These are phyloP conservation scores for Bombylius discolor DNA, from an alignment of 2,888 invertebrate species.

Conservation along the genomic window DNA sequence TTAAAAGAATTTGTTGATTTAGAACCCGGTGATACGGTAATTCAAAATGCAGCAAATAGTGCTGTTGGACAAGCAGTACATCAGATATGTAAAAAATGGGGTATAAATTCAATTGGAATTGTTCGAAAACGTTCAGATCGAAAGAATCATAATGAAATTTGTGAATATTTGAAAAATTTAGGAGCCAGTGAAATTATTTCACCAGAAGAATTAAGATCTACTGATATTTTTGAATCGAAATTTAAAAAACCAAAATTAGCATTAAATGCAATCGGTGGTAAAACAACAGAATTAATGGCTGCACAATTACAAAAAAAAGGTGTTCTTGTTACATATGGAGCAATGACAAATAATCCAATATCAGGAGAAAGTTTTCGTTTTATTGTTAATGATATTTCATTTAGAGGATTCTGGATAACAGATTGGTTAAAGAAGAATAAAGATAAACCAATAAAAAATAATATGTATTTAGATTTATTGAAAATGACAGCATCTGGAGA, in stretches of 20 bases:
- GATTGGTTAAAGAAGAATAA: conserved; percentile 60
- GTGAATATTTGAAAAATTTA: conserved; percentile 46
- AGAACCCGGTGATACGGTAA: conserved; percentile 68
- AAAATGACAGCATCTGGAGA: conserved; percentile 55
- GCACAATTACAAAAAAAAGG: conserved; percentile 59
- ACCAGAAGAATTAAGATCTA: conserved; percentile 59
- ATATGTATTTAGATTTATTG: conserved; percentile 67
- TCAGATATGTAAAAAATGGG: conserved; percentile 69
- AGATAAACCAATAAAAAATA: conserved; percentile 41
- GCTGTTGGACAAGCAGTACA: conserved; percentile 89
- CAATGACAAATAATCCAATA: conserved; percentile 82
- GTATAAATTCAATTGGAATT: conserved; percentile 71
- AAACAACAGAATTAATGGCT: conserved; percentile 69
- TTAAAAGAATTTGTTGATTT: conserved; percentile 70
- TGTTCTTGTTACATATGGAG: conserved; percentile 86
- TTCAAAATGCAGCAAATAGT: conserved; percentile 96
- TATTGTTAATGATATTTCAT: conserved; percentile 71
- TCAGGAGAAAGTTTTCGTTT: conserved; percentile 65
- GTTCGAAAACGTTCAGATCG: conserved; percentile 68
- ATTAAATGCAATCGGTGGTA: conserved; percentile 90
- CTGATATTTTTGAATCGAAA: conserved; percentile 46
- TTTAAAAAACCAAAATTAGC: conserved; percentile 62
- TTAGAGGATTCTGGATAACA: conserved; percentile 83
- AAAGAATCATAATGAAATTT: conserved; percentile 41
- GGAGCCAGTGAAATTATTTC: conserved; percentile 81